Conservation (phyloP, 2,113 vertebrate genomes). For the Corythornis cristatus region DNA sequence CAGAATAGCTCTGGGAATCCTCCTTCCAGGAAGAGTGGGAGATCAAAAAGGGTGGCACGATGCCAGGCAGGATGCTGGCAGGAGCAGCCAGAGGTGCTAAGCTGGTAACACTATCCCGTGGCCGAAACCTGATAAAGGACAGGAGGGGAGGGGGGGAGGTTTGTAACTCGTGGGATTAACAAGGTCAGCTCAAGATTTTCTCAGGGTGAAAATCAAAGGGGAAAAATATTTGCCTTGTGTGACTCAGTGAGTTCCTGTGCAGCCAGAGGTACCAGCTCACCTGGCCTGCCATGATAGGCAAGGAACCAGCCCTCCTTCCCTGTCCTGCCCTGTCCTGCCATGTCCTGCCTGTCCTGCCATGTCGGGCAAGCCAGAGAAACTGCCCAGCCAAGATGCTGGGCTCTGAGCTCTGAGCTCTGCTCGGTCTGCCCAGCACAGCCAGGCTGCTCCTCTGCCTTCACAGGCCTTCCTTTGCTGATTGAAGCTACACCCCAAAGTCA, state of each 20-base stretch:
- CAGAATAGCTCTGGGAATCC: not conserved
- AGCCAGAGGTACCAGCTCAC: not conserved
- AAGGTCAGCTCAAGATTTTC: conserved; percentile 36
- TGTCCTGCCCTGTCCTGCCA: accelerated
- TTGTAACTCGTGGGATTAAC: not conserved
- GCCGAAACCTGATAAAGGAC: conserved; percentile 7
- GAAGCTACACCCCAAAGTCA: accelerated
- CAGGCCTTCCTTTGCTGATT: accelerated
- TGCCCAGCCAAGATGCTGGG: not conserved
- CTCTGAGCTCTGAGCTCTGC: accelerated
- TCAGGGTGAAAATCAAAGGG: conserved; percentile 60
- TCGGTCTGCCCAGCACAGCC: not conserved
- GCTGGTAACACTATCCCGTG: not conserved
- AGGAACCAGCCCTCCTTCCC: not conserved
- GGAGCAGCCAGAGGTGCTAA: not conserved
- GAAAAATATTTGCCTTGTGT: conserved; percentile 53
- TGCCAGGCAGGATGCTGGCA: conserved; percentile 52
- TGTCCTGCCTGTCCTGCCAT: accelerated
- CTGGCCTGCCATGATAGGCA: accelerated
- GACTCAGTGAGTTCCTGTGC: conserved; percentile 43
- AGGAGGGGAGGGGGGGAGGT: not conserved
- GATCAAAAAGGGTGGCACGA: accelerated
- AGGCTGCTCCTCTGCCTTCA: not conserved
- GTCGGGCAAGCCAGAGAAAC: accelerated
- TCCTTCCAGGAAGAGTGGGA: not conserved